phyloP scores from a whole-genome alignment of 2,113 vertebrate genomes.

The Tenebrosternarchus preto region DNA sequence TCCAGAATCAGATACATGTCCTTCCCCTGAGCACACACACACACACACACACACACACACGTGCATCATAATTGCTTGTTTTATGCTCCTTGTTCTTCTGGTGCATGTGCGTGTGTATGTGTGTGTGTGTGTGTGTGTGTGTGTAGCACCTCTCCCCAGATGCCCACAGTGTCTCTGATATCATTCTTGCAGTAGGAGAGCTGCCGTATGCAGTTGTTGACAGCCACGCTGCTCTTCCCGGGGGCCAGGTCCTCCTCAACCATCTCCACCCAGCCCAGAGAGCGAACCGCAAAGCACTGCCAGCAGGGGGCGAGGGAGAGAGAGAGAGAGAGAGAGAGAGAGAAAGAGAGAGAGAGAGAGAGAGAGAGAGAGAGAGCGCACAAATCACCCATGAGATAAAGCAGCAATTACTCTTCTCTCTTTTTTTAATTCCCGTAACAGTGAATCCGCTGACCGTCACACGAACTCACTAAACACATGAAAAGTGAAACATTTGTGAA shows the following conservation, averaged over 20 bases:
- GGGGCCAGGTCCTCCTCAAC: conserved; percentile 94
- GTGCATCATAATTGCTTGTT: too few relatives aligned
- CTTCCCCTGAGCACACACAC: conserved; percentile 79
- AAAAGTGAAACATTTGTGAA: too few relatives aligned
- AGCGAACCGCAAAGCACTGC: conserved; percentile 94
- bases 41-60: conserved; percentile 1
- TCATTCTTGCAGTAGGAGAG: conserved; percentile 98
- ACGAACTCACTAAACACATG: too few relatives aligned
- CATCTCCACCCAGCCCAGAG: conserved; percentile 98
- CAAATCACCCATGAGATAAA: too few relatives aligned
- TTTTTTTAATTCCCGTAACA: too few relatives aligned
- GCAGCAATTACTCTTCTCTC: too few relatives aligned
- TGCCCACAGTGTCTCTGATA: conserved; percentile 95
- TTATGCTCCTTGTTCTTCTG: too few relatives aligned
- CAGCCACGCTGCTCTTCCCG: conserved; percentile 94
- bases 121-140: neutral
- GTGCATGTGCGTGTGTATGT: neutral
- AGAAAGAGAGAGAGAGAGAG: neutral
- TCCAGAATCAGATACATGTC: conserved; percentile 97
- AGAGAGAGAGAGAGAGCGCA: neutral
- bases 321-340: conserved; percentile 10
- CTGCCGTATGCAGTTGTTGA: conserved; percentile 98
- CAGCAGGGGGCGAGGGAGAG: neutral
- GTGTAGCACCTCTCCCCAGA: conserved; percentile 95
- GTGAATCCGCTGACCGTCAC: too few relatives aligned